phyloP scores from a whole-genome alignment of 2,888 invertebrate genomes.

The Limnephilus marmoratus region DNA sequence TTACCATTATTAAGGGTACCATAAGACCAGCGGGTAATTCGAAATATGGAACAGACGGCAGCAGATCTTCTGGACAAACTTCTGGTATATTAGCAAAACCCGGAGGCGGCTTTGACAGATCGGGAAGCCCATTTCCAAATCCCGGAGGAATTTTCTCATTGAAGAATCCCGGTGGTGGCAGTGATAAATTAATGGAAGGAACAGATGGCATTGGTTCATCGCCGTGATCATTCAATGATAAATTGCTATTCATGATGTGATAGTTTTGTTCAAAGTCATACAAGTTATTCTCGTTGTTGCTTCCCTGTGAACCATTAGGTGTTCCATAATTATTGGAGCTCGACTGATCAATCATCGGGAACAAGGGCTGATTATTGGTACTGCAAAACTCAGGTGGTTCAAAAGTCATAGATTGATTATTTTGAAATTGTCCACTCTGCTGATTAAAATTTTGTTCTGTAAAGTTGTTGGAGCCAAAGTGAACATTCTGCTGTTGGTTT shows the following conservation, averaged over 20 bases:
- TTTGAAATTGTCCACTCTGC: conserved; percentile 71
- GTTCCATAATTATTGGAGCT: conserved; percentile 61
- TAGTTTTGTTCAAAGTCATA: conserved; percentile 72
- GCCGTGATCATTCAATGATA: conserved; percentile 60
- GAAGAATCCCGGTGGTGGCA: conserved; percentile 75
- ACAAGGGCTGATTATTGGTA: conserved; percentile 68
- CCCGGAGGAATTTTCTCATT: conserved; percentile 70
- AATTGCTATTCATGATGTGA: conserved; percentile 53
- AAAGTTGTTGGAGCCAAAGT: conserved; percentile 58
- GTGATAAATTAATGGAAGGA: conserved; percentile 73
- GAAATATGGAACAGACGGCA: conserved; percentile 96
- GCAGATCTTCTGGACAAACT: conserved; percentile 82
- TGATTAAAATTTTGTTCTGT: conserved; percentile 63
- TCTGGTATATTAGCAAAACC: conserved; percentile 81
- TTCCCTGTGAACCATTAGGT: conserved; percentile 71
- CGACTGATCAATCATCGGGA: conserved; percentile 68
- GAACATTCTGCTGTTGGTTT: conserved; percentile 55
- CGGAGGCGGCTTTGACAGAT: conserved; percentile 92
- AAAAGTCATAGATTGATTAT: conserved; percentile 67
- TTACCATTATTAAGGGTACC: conserved; percentile 95
- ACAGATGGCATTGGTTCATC: conserved; percentile 68
- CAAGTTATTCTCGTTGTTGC: conserved; percentile 76
- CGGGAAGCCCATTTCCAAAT: conserved; percentile 83
- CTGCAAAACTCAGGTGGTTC: conserved; percentile 71
- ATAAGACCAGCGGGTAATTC: conserved; percentile 98